Conservation (phyloP, 1,140 invertebrate genomes). For the Lerema accius region DNA sequence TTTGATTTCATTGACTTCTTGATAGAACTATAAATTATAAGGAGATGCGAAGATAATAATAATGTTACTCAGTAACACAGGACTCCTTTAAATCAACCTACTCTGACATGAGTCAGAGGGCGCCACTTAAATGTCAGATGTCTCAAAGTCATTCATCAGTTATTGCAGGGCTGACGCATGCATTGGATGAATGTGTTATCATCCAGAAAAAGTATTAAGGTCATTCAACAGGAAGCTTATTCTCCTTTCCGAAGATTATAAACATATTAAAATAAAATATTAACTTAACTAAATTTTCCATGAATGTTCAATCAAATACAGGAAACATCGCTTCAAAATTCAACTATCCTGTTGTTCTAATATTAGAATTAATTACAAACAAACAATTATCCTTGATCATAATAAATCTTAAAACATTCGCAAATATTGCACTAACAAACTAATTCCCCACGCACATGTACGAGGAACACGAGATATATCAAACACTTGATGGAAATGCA, state of each 20-base stretch:
- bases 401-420: neutral
- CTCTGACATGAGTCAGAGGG: conserved; percentile 18
- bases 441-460: neutral
- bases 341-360: neutral
- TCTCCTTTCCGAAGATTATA: no score
- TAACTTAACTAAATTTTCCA: no score
- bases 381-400: neutral
- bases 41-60: neutral
- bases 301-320: neutral
- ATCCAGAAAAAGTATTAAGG: no score
- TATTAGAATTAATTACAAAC: neutral
- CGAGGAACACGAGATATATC: conserved; percentile 2
- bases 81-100: conserved; percentile 6
- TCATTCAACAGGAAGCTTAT: no score
- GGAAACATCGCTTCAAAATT: neutral
- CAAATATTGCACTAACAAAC: conserved; percentile 1
- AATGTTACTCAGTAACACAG: conserved; percentile 3
- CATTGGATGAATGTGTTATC: no score
- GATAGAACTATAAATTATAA: no score
- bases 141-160: conserved; percentile 24
- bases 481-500: conserved; percentile 29
- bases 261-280: no score
- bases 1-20: no score
- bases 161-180: conserved; percentile 9
- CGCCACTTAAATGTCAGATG: conserved; percentile 28